Evolutionary conservation across 2,888 invertebrate genomes (phyloP).

Genomic region (Pollenia labialis): DNA sequence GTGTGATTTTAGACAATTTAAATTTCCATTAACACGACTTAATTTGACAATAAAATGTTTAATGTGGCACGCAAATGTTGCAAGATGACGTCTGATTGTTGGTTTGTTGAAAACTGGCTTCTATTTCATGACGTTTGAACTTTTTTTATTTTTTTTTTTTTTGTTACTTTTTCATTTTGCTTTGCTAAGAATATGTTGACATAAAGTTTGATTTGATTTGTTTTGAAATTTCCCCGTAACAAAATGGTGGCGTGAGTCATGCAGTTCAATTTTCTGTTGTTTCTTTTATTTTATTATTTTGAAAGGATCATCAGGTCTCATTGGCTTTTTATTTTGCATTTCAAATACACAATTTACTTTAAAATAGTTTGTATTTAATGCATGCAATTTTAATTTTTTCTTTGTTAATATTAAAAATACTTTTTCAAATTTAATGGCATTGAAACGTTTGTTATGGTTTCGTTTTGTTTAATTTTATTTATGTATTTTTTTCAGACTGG

Average conservation of each 20-base stretch:
- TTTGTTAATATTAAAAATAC: too few species aligned
- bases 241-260: conserved; percentile 70
- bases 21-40: conserved; percentile 74
- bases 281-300: conserved; percentile 16
- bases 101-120: conserved; percentile 5
- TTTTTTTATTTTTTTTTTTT: background rate
- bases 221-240: conserved; percentile 59
- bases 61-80: conserved; percentile 69
- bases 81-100: background rate
- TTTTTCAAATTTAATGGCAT: conserved; percentile 23
- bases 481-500: conserved; percentile 5
- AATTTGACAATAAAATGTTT: conserved; percentile 72
- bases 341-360: conserved; percentile 3
- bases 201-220: conserved; percentile 57
- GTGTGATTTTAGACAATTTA: conserved; percentile 73
- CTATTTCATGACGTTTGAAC: conserved; percentile 35
- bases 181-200: conserved; percentile 68
- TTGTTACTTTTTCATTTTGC: background rate
- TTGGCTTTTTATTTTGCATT: conserved; percentile 53
- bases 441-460: conserved; percentile 46
- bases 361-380: conserved; percentile 9
- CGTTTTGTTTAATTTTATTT: background rate
- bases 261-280: conserved; percentile 48
- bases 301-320: conserved; percentile 64
- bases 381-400: background rate